phyloP scores from a whole-genome alignment of 2,888 invertebrate species.

The Tipula vernalis region DNA sequence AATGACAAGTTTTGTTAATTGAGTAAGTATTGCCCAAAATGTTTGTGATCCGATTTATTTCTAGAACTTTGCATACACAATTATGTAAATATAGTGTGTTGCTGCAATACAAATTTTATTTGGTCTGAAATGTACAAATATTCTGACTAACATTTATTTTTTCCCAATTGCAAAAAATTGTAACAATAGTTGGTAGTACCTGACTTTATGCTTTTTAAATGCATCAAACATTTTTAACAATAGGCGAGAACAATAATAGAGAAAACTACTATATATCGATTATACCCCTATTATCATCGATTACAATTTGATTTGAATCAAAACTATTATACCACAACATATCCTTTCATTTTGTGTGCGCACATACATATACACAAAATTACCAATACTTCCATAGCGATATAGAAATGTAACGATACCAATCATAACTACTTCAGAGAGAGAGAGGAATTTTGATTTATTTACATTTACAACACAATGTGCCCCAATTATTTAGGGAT shows the following conservation, averaged over 20 bases:
- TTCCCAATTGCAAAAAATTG: neutral
- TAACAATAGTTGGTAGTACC: neutral
- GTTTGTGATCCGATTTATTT: neutral
- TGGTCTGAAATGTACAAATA: neutral
- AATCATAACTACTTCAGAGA: neutral
- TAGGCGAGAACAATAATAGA: neutral
- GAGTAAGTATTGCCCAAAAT: neutral
- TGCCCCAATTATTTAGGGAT: neutral
- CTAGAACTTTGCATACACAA: neutral
- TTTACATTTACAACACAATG: neutral
- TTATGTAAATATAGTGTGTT: neutral
- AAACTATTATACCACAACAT: neutral
- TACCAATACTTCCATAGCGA: too few relatives aligned
- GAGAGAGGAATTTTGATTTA: neutral
- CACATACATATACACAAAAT: neutral
- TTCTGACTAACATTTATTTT: neutral
- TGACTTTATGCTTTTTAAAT: neutral
- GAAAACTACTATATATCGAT: neutral
- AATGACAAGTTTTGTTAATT: neutral
- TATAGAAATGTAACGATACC: neutral
- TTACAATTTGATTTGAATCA: neutral
- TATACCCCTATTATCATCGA: neutral
- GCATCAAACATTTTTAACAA: neutral
- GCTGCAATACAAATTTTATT: neutral
- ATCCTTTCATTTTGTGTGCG: neutral